These are phyloP conservation scores for Hyalella azteca DNA, from an alignment of 2,888 invertebrate species.

Conservation along the genomic window DNA sequence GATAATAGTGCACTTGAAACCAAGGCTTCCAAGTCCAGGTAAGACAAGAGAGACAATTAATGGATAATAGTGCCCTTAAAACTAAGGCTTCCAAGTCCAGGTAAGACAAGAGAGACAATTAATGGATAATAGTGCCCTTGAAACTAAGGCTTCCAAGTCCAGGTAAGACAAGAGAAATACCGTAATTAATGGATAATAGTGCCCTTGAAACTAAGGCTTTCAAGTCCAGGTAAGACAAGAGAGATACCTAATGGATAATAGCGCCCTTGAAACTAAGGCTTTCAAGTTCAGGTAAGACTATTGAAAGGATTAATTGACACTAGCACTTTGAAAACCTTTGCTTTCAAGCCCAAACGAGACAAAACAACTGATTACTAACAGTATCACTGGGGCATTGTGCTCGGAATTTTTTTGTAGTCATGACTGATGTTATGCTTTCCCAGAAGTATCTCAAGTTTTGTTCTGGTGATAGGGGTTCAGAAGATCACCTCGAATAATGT, in stretches of 20 bases:
- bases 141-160: slow-evolving; percentile 9
- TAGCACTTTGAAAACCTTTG: background rate
- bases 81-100: slow-evolving; percentile 17
- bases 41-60: too few species aligned
- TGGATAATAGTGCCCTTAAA: background rate
- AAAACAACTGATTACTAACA: too few species aligned
- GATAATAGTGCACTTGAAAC: background rate
- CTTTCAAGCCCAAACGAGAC: background rate
- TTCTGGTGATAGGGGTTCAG: too few species aligned
- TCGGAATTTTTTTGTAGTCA: background rate
- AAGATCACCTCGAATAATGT: too few species aligned
- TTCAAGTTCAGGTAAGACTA: background rate
- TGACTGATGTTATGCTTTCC: too few species aligned
- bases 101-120: too few species aligned
- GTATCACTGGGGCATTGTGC: background rate
- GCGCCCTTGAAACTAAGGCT: background rate
- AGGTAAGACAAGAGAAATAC: too few species aligned
- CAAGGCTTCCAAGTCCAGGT: slow-evolving; percentile 24
- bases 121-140: background rate
- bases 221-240: background rate
- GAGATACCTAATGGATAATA: too few species aligned
- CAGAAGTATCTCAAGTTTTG: too few species aligned
- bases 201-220: background rate
- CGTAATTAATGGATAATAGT: background rate
- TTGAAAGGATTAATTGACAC: too few species aligned